Evolutionary conservation across 2,888 invertebrate species (phyloP).

Genomic region (Thymelicus sylvestris): DNA sequence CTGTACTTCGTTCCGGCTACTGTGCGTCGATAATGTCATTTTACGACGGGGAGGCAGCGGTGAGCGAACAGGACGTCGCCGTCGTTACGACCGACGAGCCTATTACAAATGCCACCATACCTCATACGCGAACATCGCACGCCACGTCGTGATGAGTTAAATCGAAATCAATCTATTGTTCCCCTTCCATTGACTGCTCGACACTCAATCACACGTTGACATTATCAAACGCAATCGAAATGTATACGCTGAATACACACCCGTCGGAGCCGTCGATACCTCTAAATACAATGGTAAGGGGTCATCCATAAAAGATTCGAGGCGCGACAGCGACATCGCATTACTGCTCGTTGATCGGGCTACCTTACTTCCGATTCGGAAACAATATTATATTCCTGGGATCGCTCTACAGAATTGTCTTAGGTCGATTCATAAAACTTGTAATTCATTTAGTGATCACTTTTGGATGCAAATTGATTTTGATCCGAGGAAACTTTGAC

Average conservation of each 20-base stretch:
- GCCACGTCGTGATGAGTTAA: slow-evolving; percentile 57
- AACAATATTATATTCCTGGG: slow-evolving; percentile 79
- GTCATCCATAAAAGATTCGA: slow-evolving; percentile 77
- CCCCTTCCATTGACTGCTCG: slow-evolving; percentile 67
- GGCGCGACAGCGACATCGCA: slow-evolving; percentile 78
- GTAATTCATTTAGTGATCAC: slow-evolving; percentile 56
- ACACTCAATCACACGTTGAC: slow-evolving; percentile 54
- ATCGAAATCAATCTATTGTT: slow-evolving; percentile 61
- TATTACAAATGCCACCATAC: slow-evolving; percentile 81
- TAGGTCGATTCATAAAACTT: slow-evolving; percentile 65
- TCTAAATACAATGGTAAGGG: slow-evolving; percentile 47
- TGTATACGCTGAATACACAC: slow-evolving; percentile 51
- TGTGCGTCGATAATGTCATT: slow-evolving; percentile 84
- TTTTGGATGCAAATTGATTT: slow-evolving; percentile 39
- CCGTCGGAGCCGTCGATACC: slow-evolving; percentile 40
- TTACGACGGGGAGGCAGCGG: slow-evolving; percentile 76
- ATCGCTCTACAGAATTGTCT: slow-evolving; percentile 69
- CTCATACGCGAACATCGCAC: slow-evolving; percentile 70
- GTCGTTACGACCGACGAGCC: slow-evolving; percentile 79
- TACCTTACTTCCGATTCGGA: slow-evolving; percentile 84
- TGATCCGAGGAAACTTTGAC: slow-evolving; percentile 1
- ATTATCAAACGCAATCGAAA: slow-evolving; percentile 59
- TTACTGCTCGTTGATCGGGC: slow-evolving; percentile 79
- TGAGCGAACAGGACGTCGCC: slow-evolving; percentile 83
- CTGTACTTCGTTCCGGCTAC: slow-evolving; percentile 85